Evolutionary conservation across 2,113 vertebrate species (phyloP).

Genomic region (Zosterops pallidus): DNA sequence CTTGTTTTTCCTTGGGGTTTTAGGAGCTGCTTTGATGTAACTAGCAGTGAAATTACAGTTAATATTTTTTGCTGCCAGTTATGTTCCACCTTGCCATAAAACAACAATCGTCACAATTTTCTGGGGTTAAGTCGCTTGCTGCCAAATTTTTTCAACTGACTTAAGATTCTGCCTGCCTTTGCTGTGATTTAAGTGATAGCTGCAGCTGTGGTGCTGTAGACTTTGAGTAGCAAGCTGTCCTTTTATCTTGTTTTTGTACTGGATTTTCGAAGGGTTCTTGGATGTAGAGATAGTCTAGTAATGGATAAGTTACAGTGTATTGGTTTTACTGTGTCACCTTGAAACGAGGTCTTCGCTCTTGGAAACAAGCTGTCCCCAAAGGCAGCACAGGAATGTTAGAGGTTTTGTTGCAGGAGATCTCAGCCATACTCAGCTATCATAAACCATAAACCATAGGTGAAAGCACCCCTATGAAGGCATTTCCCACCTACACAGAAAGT

Average conservation of each 20-base stretch:
- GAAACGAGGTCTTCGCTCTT: fast-evolving
- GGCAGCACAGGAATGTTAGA: fast-evolving
- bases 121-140: background rate
- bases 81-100: slow-evolving; percentile 16
- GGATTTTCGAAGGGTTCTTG: background rate
- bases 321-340: background rate
- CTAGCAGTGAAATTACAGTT: slow-evolving; percentile 1
- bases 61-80: background rate
- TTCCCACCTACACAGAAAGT: background rate
- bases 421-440: background rate
- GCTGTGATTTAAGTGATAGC: background rate
- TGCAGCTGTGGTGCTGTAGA: background rate
- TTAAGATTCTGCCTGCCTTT: background rate
- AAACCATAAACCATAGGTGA: background rate
- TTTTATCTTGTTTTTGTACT: background rate
- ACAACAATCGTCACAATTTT: background rate
- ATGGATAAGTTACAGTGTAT: background rate
- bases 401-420: background rate
- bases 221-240: background rate
- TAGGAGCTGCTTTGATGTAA: slow-evolving; percentile 17
- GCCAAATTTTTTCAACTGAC: background rate
- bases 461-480: background rate
- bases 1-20: slow-evolving; percentile 22
- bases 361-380: background rate
- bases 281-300: background rate